A percentile compares a stretch with the other conserved stretches of the same genome.
phyloP scores from a whole-genome alignment of 2,888 invertebrate genomes.

The Byasa hedistus region DNA sequence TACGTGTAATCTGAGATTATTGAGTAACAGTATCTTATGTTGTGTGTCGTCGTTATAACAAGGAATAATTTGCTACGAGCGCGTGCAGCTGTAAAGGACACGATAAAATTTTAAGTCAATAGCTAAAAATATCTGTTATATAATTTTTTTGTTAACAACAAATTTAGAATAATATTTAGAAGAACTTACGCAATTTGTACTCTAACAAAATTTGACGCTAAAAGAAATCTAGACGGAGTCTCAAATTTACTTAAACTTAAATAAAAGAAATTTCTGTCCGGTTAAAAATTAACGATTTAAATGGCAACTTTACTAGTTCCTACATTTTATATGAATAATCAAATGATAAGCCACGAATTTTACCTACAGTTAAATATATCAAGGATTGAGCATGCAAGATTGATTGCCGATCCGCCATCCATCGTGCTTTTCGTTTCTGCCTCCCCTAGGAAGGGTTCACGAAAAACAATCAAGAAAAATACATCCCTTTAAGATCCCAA shows the following conservation, averaged over 20 bases:
- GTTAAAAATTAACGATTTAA: no score
- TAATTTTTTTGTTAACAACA: not conserved
- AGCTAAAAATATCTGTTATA: not conserved
- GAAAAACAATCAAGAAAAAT: constrained; percentile 72
- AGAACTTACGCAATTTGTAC: not conserved
- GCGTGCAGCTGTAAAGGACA: not conserved
- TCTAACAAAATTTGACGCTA: not conserved
- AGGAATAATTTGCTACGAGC: constrained; percentile 4
- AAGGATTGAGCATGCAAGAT: constrained; percentile 38
- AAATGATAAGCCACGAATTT: not conserved
- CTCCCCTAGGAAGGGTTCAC: constrained; percentile 59
- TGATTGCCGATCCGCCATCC: constrained; percentile 55
- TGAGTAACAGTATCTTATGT: constrained; percentile 24
- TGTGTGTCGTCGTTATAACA: constrained; percentile 32
- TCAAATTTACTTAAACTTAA: no score
- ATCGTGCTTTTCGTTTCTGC: constrained; percentile 61
- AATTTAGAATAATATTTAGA: not conserved
- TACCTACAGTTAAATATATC: constrained; percentile 36
- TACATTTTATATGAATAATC: not conserved
- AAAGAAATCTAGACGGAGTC: no score
- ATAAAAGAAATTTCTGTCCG: no score
- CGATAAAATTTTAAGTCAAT: not conserved
- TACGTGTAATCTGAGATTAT: constrained; percentile 50
- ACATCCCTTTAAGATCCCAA: constrained; percentile 67
- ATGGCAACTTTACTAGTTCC: not conserved